Evolutionary conservation across 2,888 invertebrate genomes (phyloP).

Genomic region (Platycheirus rosarum): DNA sequence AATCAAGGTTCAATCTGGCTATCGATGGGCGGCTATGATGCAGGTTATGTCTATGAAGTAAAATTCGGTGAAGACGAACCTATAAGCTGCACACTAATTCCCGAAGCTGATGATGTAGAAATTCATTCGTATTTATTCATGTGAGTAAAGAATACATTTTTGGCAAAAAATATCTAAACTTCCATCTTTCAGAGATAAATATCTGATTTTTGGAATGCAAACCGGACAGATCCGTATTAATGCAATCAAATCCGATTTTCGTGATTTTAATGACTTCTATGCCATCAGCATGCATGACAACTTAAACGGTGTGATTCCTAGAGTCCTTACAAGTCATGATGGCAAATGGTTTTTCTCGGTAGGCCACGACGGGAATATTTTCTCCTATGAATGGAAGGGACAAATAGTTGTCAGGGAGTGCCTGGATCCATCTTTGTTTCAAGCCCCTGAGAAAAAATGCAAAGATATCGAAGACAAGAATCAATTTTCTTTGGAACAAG

Average conservation of each 20-base stretch:
- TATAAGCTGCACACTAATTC: slow-evolving; percentile 82
- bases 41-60: slow-evolving; percentile 87
- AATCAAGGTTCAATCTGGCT: slow-evolving; percentile 84
- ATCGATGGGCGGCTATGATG: slow-evolving; percentile 86
- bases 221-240: slow-evolving; percentile 86
- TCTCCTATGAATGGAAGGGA: slow-evolving; percentile 85
- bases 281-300: slow-evolving; percentile 90
- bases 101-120: slow-evolving; percentile 84
- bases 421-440: neutral
- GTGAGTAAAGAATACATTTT: slow-evolving; percentile 80
- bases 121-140: slow-evolving; percentile 84
- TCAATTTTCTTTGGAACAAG: slow-evolving; percentile 84
- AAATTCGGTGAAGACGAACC: slow-evolving; percentile 83
- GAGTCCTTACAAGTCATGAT: slow-evolving; percentile 86
- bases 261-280: slow-evolving; percentile 87
- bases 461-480: slow-evolving; percentile 79
- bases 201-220: slow-evolving; percentile 85
- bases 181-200: slow-evolving; percentile 82
- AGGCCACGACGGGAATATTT: slow-evolving; percentile 91
- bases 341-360: slow-evolving; percentile 84
- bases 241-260: slow-evolving; percentile 82
- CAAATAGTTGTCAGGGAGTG: slow-evolving; percentile 60
- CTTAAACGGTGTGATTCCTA: slow-evolving; percentile 87
- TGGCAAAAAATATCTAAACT: neutral
- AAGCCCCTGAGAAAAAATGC: slow-evolving; percentile 50